A percentile compares a stretch with the other conserved stretches of the same genome.
Evolutionary conservation across 2,888 invertebrate species (phyloP).

Genomic region (Branchellion lobata): DNA sequence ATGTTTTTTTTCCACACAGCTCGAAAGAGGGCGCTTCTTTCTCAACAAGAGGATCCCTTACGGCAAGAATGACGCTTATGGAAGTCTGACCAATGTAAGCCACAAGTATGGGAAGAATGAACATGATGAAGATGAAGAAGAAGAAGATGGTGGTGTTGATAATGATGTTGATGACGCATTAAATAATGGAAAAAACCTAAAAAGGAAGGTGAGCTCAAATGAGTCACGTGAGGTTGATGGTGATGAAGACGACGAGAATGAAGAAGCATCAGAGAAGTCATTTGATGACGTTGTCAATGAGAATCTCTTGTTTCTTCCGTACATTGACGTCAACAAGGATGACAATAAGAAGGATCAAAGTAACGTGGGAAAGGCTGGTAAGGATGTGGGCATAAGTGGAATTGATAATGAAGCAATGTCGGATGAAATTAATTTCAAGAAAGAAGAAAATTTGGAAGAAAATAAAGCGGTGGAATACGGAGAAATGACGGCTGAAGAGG

Average conservation of each 20-base stretch:
- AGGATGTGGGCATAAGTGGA: too few species aligned
- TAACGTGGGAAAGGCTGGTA: too few species aligned
- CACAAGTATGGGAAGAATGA: too few species aligned
- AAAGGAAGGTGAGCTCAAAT: too few species aligned
- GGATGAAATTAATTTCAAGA: too few species aligned
- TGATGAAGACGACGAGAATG: background rate
- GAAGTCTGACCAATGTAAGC: background rate
- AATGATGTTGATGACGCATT: background rate
- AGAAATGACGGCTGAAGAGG: background rate
- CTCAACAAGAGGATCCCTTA: conserved; percentile 21
- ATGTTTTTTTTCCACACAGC: background rate
- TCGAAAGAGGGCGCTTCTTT: background rate
- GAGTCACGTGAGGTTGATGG: too few species aligned
- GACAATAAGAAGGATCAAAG: too few species aligned
- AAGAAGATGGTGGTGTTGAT: background rate
- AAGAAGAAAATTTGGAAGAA: too few species aligned
- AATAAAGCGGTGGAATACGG: too few species aligned
- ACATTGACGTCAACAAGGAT: background rate
- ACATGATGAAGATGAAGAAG: background rate
- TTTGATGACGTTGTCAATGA: background rate
- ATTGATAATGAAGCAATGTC: too few species aligned
- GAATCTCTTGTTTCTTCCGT: background rate
- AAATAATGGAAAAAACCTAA: too few species aligned
- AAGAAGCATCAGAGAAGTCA: conserved; percentile 55
- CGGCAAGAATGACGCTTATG: conserved; percentile 22